A percentile compares a stretch with the other conserved stretches of the same genome.
Evolutionary conservation across 2,113 vertebrate species (phyloP).

Genomic region (Mohoua ochrocephala): DNA sequence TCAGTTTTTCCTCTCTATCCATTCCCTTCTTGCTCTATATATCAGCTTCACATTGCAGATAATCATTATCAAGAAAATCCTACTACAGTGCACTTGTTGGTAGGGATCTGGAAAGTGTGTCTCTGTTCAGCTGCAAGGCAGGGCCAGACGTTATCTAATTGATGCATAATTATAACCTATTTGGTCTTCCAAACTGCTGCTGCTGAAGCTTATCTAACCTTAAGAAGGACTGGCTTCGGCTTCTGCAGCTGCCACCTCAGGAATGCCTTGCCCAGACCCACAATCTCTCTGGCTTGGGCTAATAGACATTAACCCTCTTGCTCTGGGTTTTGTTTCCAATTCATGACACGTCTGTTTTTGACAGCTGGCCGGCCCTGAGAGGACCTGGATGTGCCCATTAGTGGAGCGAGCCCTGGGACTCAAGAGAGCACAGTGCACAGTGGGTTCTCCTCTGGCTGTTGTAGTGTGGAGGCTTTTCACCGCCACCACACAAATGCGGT

Average conservation of each 20-base stretch:
- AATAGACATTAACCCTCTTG: neutral
- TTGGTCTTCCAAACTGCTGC: neutral
- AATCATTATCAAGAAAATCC: neutral
- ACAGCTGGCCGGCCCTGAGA: neutral
- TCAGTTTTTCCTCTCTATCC: neutral
- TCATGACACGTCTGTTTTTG: fast-evolving
- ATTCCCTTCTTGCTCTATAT: neutral
- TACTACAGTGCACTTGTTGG: neutral
- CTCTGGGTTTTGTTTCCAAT: neutral
- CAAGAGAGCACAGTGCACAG: neutral
- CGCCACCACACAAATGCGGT: neutral
- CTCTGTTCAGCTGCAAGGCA: neutral
- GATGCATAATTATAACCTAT: neutral
- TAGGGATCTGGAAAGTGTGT: neutral
- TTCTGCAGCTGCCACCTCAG: neutral
- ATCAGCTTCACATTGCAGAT: neutral
- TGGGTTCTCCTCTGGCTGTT: neutral
- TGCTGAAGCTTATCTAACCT: neutral
- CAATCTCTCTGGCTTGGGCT: neutral
- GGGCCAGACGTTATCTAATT: neutral
- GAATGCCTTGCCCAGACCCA: neutral
- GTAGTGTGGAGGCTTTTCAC: neutral
- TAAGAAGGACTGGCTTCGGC: neutral
- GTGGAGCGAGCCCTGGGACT: fast-evolving
- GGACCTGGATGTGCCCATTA: neutral